Evolutionary conservation across 1,140 invertebrate genomes (phyloP), one percentile per base, ranked within the genome.

Genomic region (Cardiocondyla obscurior): DNA sequence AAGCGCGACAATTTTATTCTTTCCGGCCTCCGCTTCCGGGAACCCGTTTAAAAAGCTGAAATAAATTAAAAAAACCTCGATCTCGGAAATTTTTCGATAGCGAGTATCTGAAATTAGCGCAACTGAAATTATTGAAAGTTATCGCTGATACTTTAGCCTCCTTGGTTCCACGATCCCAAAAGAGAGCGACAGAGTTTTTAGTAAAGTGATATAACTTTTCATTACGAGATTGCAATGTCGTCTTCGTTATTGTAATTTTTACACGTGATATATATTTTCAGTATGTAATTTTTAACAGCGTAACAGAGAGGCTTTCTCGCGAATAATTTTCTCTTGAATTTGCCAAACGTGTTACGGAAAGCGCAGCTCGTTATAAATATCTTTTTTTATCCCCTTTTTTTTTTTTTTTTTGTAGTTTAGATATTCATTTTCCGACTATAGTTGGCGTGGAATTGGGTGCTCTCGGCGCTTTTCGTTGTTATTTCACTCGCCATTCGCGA

Each of bases 341-440:
- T 22, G 14, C 14, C 57, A 62, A 62, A 62, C 42, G 19, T 14
- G 28, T 19, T 19, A 46, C 14, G 28, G 28, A 60, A 30, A 46
- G 28, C 28, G 28, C n/a, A 44, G 30, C 44, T 46, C 28, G 57
- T 76, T 76, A 76, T 64, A 76, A 57, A 73, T 73, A 73, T 73
- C 69, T 39, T 57, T 62, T n/a, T n/a, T n/a, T n/a, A n/a, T n/a
- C n/a, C n/a, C n/a, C n/a, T n/a, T n/a, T n/a, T n/a, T n/a, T n/a
- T n/a, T n/a, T 30, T 58, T 30, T 64, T 42, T 74, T 76, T 62
- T 60, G 53, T 60, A 74, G 33, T 64, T 76, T 76, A 76, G 42
- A 76, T 76, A 62, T 62, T 44, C 30, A 64, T 76, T 46, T 58
- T 58, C 10, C 39, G 55, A 76, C 22, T 44, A 39, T 25, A 42